Evolutionary conservation across 2,888 invertebrate species (phyloP), one percentile per base, ranked within the genome.

Genomic region (Alentia gelatinosa): DNA sequence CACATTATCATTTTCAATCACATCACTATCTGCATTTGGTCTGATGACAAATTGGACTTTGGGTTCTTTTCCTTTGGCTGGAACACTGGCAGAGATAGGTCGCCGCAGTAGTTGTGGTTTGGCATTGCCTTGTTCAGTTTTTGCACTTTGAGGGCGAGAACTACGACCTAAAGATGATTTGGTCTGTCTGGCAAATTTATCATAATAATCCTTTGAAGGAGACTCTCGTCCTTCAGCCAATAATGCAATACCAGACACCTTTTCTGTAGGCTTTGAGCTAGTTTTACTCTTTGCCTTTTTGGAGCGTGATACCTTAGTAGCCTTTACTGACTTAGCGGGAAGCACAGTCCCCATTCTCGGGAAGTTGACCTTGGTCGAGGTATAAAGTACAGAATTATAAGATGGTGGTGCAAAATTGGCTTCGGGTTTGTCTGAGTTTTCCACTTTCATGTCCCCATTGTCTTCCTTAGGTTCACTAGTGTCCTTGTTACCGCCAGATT

Each of bases 191-290:
- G 86, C 4, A 47, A n/a, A 42, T 30, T 50, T 23, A n/a, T 86
- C 86, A 50, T 47, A 86, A 86, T 42, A 86, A 30, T 86, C 86
- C 50, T 86, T 86, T 1, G 47, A 47, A 1, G 86, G 86, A 3
- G 30, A 30, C 23, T 86, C 86, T 26, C 35, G 7, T 1, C 26
- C 47, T 47, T 30, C 33, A 47, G 15, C 86, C 7, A n/a, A 7
- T 5, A 86, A 42, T 12, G 42, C 0, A 1, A 19, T 26, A 47
- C 33, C 42, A 12, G 42, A 3, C 5, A 40, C 26, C 7, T 26
- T 5, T n/a, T 86, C 50, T 30, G 47, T 12, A 33, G 86, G 26
- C 26, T 5, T 7, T 5, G 86, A 26, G 33, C 33, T 12, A 7
- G 9, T 7, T 56, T 4, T 56, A 5, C 19, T 56, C 56, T 56